phyloP scores from a whole-genome alignment of 2,797 vertebrate species.

The Amniataba percoides region DNA sequence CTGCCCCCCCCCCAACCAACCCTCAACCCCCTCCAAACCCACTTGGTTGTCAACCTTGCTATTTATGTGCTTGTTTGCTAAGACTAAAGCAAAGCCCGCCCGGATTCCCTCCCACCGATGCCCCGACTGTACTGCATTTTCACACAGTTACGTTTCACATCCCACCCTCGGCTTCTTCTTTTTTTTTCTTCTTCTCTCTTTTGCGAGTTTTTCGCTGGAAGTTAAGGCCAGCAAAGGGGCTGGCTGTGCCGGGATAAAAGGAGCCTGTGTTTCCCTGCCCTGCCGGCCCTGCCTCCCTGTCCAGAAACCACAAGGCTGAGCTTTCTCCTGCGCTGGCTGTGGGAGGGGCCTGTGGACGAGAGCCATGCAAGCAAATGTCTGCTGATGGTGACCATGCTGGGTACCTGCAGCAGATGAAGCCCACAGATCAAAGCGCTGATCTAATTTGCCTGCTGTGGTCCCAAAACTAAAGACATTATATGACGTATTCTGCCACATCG shows the following conservation, averaged over 20 bases:
- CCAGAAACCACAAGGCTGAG: slow-evolving; percentile 83
- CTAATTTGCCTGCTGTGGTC: slow-evolving; percentile 23
- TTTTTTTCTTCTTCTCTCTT: neutral
- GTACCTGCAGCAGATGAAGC: slow-evolving; percentile 68
- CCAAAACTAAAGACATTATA: slow-evolving; percentile 34
- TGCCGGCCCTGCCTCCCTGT: slow-evolving; percentile 72
- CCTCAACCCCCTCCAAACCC: slow-evolving; percentile 14
- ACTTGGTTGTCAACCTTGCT: slow-evolving; percentile 73
- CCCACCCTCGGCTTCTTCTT: slow-evolving; percentile 47
- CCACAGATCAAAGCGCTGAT: slow-evolving; percentile 62
- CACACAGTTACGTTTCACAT: slow-evolving; percentile 67
- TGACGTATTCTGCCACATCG: neutral
- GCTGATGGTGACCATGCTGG: slow-evolving; percentile 59
- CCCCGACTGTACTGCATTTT: slow-evolving; percentile 55
- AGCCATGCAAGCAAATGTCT: slow-evolving; percentile 70
- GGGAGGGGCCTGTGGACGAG: slow-evolving; percentile 71
- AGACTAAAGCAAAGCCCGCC: slow-evolving; percentile 68
- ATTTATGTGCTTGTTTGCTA: slow-evolving; percentile 84
- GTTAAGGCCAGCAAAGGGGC: slow-evolving; percentile 72
- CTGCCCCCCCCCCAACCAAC: slow-evolving; percentile 24
- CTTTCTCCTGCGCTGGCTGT: slow-evolving; percentile 76
- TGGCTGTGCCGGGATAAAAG: slow-evolving; percentile 81
- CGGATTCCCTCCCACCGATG: slow-evolving; percentile 51
- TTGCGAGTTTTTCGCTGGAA: slow-evolving; percentile 55
- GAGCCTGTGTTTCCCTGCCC: slow-evolving; percentile 81